phyloP scores from a whole-genome alignment of 2,888 invertebrate species.

The Choristoneura rosaceana region DNA sequence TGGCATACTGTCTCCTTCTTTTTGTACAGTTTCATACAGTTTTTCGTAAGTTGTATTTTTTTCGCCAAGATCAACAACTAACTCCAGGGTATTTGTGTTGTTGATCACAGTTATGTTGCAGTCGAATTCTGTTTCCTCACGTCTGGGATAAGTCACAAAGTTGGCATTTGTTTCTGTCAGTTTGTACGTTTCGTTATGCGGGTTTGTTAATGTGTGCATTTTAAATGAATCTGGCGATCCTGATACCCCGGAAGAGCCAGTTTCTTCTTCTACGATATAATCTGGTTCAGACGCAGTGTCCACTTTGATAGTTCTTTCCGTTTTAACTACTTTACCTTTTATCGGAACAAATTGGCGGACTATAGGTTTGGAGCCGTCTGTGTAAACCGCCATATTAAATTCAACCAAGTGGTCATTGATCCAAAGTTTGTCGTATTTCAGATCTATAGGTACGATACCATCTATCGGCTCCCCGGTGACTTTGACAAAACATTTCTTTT shows the following conservation, averaged over 20 bases:
- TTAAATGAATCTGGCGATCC: slow-evolving; percentile 52
- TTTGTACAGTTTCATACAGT: slow-evolving; percentile 19
- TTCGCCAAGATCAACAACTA: slow-evolving; percentile 14
- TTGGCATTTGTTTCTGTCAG: not conserved
- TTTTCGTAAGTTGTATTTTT: slow-evolving; percentile 17
- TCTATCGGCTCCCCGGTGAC: slow-evolving; percentile 54
- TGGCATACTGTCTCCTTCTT: slow-evolving; percentile 18
- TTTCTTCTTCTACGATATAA: slow-evolving; percentile 45
- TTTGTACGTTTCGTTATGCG: not conserved
- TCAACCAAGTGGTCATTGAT: slow-evolving; percentile 55
- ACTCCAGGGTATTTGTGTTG: slow-evolving; percentile 16
- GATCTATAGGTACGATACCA: slow-evolving; percentile 41
- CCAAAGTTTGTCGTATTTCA: slow-evolving; percentile 44
- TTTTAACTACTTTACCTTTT: slow-evolving; percentile 4
- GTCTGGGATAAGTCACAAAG: slow-evolving; percentile 6
- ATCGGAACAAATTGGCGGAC: slow-evolving; percentile 8
- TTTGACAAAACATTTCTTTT: slow-evolving; percentile 69
- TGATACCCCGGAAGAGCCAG: slow-evolving; percentile 50
- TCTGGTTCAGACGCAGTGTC: slow-evolving; percentile 22
- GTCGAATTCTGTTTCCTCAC: slow-evolving; percentile 17
- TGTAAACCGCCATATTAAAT: slow-evolving; percentile 45
- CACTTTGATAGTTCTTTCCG: slow-evolving; percentile 15
- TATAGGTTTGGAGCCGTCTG: slow-evolving; percentile 45
- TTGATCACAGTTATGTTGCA: slow-evolving; percentile 31
- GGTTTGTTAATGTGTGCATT: slow-evolving; percentile 19